phyloP scores from a whole-genome alignment of 2,888 invertebrate genomes.

The Dichetophora obliterata region DNA sequence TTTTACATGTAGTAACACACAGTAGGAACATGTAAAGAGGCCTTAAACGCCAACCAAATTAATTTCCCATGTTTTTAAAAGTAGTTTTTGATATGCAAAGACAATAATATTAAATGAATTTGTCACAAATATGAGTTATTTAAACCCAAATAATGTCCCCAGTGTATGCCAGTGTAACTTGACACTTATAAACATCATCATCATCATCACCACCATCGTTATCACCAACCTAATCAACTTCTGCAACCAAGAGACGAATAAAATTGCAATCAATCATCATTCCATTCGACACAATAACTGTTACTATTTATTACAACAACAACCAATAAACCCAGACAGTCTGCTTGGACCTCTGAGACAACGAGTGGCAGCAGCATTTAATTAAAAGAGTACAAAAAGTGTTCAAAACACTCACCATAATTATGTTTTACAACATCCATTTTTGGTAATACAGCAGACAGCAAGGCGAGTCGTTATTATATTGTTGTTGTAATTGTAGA shows the following conservation, averaged over 20 bases:
- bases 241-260: not conserved
- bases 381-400: constrained; percentile 51
- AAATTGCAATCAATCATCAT: constrained; percentile 53
- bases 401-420: not conserved
- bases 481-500: constrained; percentile 16
- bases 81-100: too few relatives aligned
- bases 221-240: not conserved
- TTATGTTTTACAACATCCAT: constrained; percentile 19
- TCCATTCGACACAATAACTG: constrained; percentile 53
- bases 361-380: constrained; percentile 42
- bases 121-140: not conserved
- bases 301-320: constrained; percentile 35
- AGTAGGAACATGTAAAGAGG: too few relatives aligned
- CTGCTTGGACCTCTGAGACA: constrained; percentile 20
- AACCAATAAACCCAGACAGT: not conserved
- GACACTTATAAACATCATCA: not conserved
- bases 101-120: too few relatives aligned
- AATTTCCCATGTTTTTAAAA: too few relatives aligned
- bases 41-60: too few relatives aligned
- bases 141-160: not conserved
- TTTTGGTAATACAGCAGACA: constrained; percentile 27
- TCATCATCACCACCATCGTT: not conserved
- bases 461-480: constrained; percentile 1
- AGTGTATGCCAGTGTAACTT: not conserved
- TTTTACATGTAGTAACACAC: too few relatives aligned